phyloP scores from a whole-genome alignment of 1,140 invertebrate genomes.

The Penaeus vannamei region DNA sequence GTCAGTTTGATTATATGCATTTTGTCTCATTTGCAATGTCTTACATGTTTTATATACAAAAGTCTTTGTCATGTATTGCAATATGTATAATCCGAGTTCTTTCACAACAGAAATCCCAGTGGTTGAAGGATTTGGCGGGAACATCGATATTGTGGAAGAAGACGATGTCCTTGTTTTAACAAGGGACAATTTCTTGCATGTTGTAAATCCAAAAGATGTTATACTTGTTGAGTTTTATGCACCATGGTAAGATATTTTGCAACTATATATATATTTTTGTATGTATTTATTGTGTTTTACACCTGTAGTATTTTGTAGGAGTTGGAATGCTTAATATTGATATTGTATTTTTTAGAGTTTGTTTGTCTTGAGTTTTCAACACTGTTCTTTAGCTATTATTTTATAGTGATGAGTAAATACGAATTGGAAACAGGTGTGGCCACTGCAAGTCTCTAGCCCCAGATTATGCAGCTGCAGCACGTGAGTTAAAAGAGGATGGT shows the following conservation, averaged over 20 bases:
- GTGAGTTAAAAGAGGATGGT: slow-evolving; percentile 70
- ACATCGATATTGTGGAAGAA: slow-evolving; percentile 71
- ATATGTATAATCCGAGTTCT: neutral
- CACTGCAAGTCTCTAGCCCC: slow-evolving; percentile 71
- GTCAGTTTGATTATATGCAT: too few relatives aligned
- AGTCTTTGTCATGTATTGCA: neutral
- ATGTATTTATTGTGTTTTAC: too few relatives aligned
- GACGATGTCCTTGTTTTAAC: slow-evolving; percentile 73
- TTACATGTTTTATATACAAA: too few relatives aligned
- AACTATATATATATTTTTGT: too few relatives aligned
- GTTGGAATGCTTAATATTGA: too few relatives aligned
- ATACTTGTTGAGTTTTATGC: slow-evolving; percentile 76
- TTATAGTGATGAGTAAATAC: neutral
- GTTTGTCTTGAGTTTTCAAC: too few relatives aligned
- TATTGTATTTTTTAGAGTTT: too few relatives aligned
- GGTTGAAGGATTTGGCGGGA: slow-evolving; percentile 65
- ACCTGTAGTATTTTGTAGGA: too few relatives aligned
- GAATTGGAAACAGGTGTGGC: slow-evolving; percentile 71
- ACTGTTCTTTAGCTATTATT: too few relatives aligned
- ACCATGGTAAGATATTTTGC: slow-evolving; percentile 68
- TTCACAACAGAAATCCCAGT: slow-evolving; percentile 46
- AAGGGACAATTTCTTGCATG: slow-evolving; percentile 73
- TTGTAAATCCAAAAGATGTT: slow-evolving; percentile 71
- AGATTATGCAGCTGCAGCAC: slow-evolving; percentile 70
- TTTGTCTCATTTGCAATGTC: too few relatives aligned